Percentiles rank a stretch among this genome's conserved stretches.
phyloP scores from a whole-genome alignment of 2,888 invertebrate genomes.

The Acleris holmiana region DNA sequence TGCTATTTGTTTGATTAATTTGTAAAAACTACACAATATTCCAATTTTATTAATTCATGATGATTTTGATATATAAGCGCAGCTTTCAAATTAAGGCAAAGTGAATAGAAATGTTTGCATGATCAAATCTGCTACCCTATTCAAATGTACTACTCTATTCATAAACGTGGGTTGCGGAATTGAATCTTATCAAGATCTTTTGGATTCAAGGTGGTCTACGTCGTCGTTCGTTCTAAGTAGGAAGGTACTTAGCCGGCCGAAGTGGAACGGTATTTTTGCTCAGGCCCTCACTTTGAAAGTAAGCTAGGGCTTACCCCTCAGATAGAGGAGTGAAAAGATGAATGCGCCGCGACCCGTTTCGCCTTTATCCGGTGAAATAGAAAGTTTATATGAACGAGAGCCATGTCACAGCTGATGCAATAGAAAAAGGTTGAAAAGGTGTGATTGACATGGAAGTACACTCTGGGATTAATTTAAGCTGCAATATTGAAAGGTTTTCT shows the following conservation, averaged over 20 bases:
- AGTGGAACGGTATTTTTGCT: slow-evolving; percentile 54
- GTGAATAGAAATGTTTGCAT: too few relatives aligned
- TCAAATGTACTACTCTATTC: background rate
- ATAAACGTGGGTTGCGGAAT: slow-evolving; percentile 4
- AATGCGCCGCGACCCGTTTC: slow-evolving; percentile 59
- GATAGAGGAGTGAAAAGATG: slow-evolving; percentile 63
- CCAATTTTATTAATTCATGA: too few relatives aligned
- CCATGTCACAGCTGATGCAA: slow-evolving; percentile 13
- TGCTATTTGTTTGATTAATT: too few relatives aligned
- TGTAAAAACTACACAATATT: too few relatives aligned
- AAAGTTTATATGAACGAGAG: slow-evolving; percentile 48
- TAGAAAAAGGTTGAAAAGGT: slow-evolving; percentile 30
- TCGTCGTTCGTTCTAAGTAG: slow-evolving; percentile 14
- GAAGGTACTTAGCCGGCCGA: slow-evolving; percentile 39
- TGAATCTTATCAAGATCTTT: slow-evolving; percentile 16
- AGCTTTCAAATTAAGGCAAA: too few relatives aligned
- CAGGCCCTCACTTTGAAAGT: slow-evolving; percentile 61
- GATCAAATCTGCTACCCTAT: too few relatives aligned
- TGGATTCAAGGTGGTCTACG: slow-evolving; percentile 6
- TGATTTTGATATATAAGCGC: too few relatives aligned
- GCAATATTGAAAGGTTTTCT: background rate
- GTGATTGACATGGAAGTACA: slow-evolving; percentile 16
- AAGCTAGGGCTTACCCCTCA: slow-evolving; percentile 58
- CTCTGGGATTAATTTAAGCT: slow-evolving; percentile 15
- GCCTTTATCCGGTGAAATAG: slow-evolving; percentile 55